Evolutionary conservation across 2,888 invertebrate genomes (phyloP).

Genomic region (Perizoma affinitatum): DNA sequence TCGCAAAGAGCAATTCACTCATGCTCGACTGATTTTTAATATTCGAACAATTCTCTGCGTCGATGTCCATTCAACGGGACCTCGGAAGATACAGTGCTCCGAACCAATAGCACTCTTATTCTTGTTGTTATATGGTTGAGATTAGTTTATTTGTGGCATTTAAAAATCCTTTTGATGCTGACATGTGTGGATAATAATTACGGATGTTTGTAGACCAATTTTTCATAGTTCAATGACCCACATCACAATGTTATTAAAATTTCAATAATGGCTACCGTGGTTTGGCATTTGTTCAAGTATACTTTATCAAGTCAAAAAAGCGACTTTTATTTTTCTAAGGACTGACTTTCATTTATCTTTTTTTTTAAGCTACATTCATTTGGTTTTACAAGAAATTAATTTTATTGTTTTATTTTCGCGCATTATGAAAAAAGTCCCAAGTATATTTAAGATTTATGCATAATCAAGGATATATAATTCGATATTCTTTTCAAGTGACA

Average conservation of each 20-base stretch:
- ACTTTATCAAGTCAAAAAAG: too few species aligned
- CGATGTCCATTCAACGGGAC: conserved; percentile 61
- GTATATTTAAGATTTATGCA: too few species aligned
- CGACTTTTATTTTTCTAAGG: too few species aligned
- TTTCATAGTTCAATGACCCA: conserved; percentile 51
- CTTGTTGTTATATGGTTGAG: conserved; percentile 36
- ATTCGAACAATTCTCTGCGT: conserved; percentile 69
- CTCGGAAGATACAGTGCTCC: conserved; percentile 41
- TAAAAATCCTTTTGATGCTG: conserved; percentile 38
- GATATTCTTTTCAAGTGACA: too few species aligned
- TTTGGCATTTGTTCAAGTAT: conserved; percentile 1
- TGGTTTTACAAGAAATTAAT: too few species aligned
- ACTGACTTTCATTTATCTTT: too few species aligned
- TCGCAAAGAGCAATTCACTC: conserved; percentile 75
- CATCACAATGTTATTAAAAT: conserved; percentile 45
- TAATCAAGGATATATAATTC: too few species aligned
- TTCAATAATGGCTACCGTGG: conserved; percentile 31
- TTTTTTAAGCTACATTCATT: too few species aligned
- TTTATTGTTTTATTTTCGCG: too few species aligned
- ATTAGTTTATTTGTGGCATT: conserved; percentile 29
- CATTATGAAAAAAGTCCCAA: too few species aligned
- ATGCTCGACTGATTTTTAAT: conserved; percentile 80
- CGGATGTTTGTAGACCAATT: conserved; percentile 45
- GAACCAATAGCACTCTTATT: conserved; percentile 36
- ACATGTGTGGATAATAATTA: conserved; percentile 53